Evolutionary conservation across 2,888 invertebrate genomes (phyloP), one percentile per base, ranked within the genome.

Genomic region (Euplexia lucipara): DNA sequence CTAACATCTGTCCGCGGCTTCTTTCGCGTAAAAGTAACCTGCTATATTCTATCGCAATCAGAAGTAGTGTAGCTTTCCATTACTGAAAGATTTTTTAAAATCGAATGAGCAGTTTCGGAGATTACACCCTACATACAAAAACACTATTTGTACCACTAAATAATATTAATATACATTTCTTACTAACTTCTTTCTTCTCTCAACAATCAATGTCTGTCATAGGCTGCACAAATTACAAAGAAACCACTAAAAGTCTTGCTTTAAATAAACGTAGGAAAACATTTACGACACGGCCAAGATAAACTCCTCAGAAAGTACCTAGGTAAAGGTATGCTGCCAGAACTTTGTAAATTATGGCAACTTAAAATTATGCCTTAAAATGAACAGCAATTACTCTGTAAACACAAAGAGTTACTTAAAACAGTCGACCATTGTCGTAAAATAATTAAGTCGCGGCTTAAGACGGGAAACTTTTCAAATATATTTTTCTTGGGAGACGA

Each of bases 321-420:
- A 49, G 48, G 20, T 10, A 32, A 30, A 41, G 70, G 54, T 44
- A 58, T 35, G 22, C 57, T 37, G 57, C 41, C 30, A 35, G 42
- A 64, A 57, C 67, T 75, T 61, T 58, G 20, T 53, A 51, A 78
- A 65, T 70, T 70, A 78, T 37, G 44, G 39, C 63, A 49, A 64
- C 42, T 59, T 78, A 59, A 78, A 73, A 59, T 80, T 66, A 72
- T 57, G 45, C 45, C 61, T 34, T 20, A 58, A 64, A 79, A 69
- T 52, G 59, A 69, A 72, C 77, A 75, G 60, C 59, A 75, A 81
- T 75, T 81, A 67, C 61, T 70, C 54, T 66, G 56, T 71, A 72
- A 70, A 79, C 70, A 79, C 72, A 79, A 78, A 70, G 67, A 75
- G 64, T 75, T 60, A 65, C 48, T 70, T 70, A 67, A 60, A 62